A percentile compares a stretch with the other conserved stretches of the same genome.
These are phyloP conservation scores for Tribolium madens DNA, from an alignment of 1,140 invertebrate genomes.

Conservation along the genomic window DNA sequence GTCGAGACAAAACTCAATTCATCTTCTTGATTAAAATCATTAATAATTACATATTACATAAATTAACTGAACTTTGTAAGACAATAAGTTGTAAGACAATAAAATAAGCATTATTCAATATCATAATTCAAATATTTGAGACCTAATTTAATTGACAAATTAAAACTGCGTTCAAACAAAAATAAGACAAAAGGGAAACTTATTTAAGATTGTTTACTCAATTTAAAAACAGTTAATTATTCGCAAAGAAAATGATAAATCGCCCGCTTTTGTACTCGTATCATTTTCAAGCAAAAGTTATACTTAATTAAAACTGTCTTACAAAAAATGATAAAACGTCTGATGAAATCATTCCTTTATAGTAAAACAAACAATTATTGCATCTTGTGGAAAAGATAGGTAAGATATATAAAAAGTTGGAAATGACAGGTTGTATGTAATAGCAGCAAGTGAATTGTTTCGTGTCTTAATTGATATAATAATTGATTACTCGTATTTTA, in stretches of 20 bases:
- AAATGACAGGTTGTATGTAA: not conserved
- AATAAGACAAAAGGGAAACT: not conserved
- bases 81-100: not conserved
- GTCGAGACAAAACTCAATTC: not conserved
- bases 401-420: not conserved
- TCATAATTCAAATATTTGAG: no score
- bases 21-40: not conserved
- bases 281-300: not conserved
- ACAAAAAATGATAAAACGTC: not conserved
- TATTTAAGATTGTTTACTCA: not conserved
- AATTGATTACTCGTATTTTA: no score
- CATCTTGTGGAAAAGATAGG: not conserved
- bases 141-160: no score
- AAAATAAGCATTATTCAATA: not conserved
- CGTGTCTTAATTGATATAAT: no score
- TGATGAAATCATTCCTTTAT: not conserved
- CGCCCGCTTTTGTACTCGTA: not conserved
- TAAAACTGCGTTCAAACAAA: not conserved
- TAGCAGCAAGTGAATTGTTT: no score
- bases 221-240: not conserved
- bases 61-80: not conserved
- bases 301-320: not conserved
- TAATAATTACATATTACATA: not conserved
- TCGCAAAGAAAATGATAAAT: not conserved
- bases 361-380: not conserved